Base-by-base conservation (phyloP, 2,797 vertebrate genomes). In the Agapornis canus region DNA sequence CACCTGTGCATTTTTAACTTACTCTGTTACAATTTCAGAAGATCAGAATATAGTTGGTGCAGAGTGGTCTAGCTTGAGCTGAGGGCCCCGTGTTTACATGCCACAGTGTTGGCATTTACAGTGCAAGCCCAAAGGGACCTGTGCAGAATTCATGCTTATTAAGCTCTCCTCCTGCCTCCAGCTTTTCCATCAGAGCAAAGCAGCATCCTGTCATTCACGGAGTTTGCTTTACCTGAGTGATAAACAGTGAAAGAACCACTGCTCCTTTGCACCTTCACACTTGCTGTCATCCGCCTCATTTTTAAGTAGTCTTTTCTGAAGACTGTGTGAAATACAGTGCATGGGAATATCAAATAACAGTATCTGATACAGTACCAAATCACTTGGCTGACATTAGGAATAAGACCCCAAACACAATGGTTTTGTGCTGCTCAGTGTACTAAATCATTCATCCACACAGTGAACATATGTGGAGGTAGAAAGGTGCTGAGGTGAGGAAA, bases 401-500 rank as follows among this genome's bases (percentile, higher is more conserved):
- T 45, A 59, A 65, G 49, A 35, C 3, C 9, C 40, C 82, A 72
- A 83, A 73, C 52, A 66, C 48, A 85, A 23, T 88, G 37, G 39
- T 79, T 95, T 97, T 94, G 40, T 59, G 16, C 89, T 80, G 63
- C 70, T 94, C 48, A 19, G 56, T 82, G 26, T 54, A 75, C 80
- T 84, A 79, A 96, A 91, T 89, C 85, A 51, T 68, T 95, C 77
- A 90, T 92, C 92, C 80, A 91, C 81, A 4, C 68, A 52, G 66
- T 4, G 10, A 94, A 59, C 94, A 89, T 73, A 81, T 79, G 90
- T 80, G 81, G 82, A 89, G 86, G 89, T 92, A 96, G 64, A 88
- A 84, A 78, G 85, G 52, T 92, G 94, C 92, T 39, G 8, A 92
- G 88, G 87, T 63, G 65, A 82, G 73, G 63, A 70, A 59, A n/a